Evolutionary conservation across 2,797 vertebrate species (phyloP), one percentile per base, ranked within the genome.

Genomic region (Xiphorhynchus erythropygius): DNA sequence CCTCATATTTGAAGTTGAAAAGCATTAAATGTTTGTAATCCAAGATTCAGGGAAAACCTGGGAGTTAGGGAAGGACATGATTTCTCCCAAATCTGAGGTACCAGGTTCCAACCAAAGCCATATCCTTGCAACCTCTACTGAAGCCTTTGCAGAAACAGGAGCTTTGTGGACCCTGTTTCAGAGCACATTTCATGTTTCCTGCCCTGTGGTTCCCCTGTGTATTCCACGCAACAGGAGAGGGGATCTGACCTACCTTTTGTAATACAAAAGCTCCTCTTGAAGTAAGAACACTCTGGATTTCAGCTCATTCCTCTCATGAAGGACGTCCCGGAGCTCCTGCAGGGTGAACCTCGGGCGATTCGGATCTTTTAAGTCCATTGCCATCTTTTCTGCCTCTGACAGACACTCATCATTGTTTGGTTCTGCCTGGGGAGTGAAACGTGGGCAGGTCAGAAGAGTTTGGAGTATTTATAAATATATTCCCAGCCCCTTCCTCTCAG

Each of bases 201-300:
- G 42, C 42, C 74, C 77, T n/a, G 9, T 35, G 44, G 33, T 74
- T 90, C 47, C 32, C 73, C 25, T 56, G 53, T 37, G 33, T 19
- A 9, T 2, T 25, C 49, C 49, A 70, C 21, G 37, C 37, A 64
- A 27, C 23, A 63, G 47, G n/a, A 79, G 8, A 19, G 35, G 76
- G 55, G 18, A 59, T 7, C 85, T 50, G 57, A 91, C 95, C 15
- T 89, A 99, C 99, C 99, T 99, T 96, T 98, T 99, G 87, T 99
- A 99, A 96, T 99, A 99, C 7, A 99, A 98, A 75, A 99, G 98
- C 96, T 99, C 99, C 88, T 99, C 99, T 93, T 99, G 99, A 93
- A 99, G 96, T 97, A 99, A 82, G 93, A 99, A 99, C 25, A 99
- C 99, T 98, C 99, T 99, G 70, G 99, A 98, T 97, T 99, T 99